Conservation (phyloP, 2,797 vertebrate genomes). For the Onychomys arenicola region DNA sequence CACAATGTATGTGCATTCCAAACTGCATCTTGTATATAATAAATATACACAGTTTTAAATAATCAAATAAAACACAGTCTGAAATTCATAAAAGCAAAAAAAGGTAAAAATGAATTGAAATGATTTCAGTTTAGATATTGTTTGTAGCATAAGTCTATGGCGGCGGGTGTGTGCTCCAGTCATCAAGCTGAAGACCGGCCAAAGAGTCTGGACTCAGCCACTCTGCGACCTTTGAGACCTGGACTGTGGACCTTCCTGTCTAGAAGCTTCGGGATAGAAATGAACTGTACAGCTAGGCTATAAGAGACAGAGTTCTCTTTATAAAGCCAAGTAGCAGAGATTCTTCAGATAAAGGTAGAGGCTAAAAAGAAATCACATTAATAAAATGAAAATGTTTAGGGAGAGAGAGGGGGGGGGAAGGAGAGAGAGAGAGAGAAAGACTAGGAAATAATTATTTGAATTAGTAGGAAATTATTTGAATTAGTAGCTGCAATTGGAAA, state of each 20-base stretch:
- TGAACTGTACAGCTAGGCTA: not conserved
- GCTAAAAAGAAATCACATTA: not conserved
- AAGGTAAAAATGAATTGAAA: not conserved
- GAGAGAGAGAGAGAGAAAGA: no score
- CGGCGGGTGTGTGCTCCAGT: not conserved
- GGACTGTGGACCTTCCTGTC: not conserved
- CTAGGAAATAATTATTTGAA: no score
- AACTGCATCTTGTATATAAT: not conserved
- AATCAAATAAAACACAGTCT: not conserved
- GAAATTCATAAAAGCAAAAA: not conserved
- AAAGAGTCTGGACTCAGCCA: not conserved
- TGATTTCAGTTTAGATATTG: not conserved
- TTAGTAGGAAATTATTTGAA: no score
- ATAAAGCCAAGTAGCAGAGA: not conserved
- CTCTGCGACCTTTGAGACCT: not conserved
- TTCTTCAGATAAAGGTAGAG: not conserved
- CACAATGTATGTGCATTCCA: not conserved
- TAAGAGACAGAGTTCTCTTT: not conserved
- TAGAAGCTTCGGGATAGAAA: not conserved
- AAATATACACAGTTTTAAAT: not conserved
- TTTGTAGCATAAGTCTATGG: not conserved
- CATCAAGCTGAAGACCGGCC: not conserved
- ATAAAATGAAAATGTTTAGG: not conserved
- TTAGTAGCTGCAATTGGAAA: conserved; percentile 17
- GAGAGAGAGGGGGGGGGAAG: no score